phyloP scores from a whole-genome alignment of 1,140 invertebrate species.

The Luehdorfia chinensis region DNA sequence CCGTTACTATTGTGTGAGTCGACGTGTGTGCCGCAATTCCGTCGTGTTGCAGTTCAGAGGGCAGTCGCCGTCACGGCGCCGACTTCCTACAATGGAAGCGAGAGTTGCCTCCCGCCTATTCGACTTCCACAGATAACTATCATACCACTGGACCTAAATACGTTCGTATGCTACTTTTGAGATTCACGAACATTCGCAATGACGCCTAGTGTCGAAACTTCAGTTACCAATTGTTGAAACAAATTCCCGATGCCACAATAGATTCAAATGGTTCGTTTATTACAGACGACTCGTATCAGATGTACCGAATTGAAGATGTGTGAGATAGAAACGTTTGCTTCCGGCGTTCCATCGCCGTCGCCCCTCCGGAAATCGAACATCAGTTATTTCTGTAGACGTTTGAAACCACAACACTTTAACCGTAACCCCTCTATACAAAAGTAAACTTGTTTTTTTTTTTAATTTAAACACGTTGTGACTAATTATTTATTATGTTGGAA shows the following conservation, averaged over 20 bases:
- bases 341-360: conserved; percentile 10
- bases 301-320: conserved; percentile 3
- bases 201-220: neutral
- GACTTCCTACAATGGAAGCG: conserved; percentile 54
- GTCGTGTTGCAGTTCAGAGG: conserved; percentile 55
- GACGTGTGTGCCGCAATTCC: conserved; percentile 34
- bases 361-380: conserved; percentile 15
- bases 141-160: conserved; percentile 32
- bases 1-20: conserved; percentile 47
- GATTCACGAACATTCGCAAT: conserved; percentile 25
- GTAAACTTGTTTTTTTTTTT: neutral
- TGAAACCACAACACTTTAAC: conserved; percentile 13
- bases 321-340: conserved; percentile 13
- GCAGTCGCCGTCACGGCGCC: conserved; percentile 52
- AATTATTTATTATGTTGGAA: conserved; percentile 15
- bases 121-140: conserved; percentile 56
- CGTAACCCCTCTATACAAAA: conserved; percentile 8
- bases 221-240: neutral
- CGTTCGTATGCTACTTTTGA: conserved; percentile 37
- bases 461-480: conserved; percentile 10
- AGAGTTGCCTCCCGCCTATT: conserved; percentile 48
- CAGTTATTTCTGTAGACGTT: conserved; percentile 14
- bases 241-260: conserved; percentile 1
- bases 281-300: conserved; percentile 2
- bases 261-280: conserved; percentile 5